These are phyloP conservation scores for Arvicanthis niloticus DNA, from an alignment of 2,113 vertebrate genomes.

Conservation along the genomic window DNA sequence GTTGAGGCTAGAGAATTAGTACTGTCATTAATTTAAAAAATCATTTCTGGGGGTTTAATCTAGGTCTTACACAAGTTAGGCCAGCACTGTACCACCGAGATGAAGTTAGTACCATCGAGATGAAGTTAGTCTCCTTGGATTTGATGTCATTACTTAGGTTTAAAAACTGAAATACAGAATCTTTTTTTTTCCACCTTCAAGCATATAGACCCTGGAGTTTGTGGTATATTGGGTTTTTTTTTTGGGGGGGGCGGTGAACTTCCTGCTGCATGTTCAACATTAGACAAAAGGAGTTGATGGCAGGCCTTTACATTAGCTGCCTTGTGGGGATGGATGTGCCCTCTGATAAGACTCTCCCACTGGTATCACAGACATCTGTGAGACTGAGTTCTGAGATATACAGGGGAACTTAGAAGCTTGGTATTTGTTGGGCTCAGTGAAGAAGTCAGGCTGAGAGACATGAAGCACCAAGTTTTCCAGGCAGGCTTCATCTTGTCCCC, in stretches of 20 bases:
- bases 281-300: background rate
- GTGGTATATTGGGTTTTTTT: background rate
- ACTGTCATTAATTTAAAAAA: background rate
- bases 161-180: conserved; percentile 12
- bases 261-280: background rate
- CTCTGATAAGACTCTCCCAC: background rate
- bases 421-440: background rate
- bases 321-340: background rate
- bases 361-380: background rate
- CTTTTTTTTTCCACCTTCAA: conserved; percentile 10
- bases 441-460: background rate
- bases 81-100: background rate
- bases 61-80: background rate
- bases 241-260: no score
- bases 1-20: conserved; percentile 64
- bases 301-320: background rate
- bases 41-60: background rate
- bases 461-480: background rate
- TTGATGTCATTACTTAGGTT: conserved; percentile 55
- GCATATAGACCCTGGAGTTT: background rate
- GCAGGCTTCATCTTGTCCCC: background rate
- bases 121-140: background rate
- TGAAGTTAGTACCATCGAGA: no score
- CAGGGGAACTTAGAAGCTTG: background rate
- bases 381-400: background rate